phyloP scores from a whole-genome alignment of 2,797 vertebrate genomes.

The Coreius guichenoti region DNA sequence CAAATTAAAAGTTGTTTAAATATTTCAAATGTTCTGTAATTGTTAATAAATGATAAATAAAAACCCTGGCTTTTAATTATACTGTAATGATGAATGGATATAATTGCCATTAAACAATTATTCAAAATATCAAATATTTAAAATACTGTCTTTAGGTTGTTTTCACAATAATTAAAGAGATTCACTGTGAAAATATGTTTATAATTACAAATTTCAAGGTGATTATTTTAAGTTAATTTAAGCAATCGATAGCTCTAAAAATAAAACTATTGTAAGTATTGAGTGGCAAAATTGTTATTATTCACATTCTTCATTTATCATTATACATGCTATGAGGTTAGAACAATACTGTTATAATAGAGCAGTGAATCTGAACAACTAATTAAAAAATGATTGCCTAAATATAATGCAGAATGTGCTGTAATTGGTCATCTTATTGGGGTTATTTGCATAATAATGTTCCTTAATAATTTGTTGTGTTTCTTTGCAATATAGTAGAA shows the following conservation, averaged over 20 bases:
- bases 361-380: neutral
- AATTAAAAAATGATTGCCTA: neutral
- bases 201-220: neutral
- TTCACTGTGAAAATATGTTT: neutral
- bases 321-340: neutral
- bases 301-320: neutral
- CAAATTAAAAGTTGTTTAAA: neutral
- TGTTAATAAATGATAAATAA: neutral
- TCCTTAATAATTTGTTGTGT: neutral
- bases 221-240: neutral
- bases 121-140: neutral
- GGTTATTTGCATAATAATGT: neutral
- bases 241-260: neutral
- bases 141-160: neutral
- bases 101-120: neutral
- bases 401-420: neutral
- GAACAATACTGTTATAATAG: neutral
- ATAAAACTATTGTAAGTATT: neutral
- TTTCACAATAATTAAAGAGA: neutral
- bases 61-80: neutral
- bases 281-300: neutral
- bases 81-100: neutral
- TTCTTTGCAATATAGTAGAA: neutral
- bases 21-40: neutral
- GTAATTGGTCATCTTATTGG: neutral